Base-by-base conservation (phyloP, 2,113 vertebrate genomes). In the Phylloscopus trochilus region DNA sequence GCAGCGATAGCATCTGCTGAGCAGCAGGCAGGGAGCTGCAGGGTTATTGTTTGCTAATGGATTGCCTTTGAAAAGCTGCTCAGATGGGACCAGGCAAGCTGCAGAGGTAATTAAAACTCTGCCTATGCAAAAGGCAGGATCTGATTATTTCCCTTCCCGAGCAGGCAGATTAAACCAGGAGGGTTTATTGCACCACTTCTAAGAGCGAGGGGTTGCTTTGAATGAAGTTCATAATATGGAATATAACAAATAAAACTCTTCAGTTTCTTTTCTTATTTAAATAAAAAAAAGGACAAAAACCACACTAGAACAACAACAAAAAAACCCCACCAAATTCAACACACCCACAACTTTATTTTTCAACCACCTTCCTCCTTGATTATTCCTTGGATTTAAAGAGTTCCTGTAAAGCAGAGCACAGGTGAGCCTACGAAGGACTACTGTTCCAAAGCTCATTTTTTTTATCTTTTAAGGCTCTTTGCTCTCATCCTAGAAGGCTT, bases 61-160 rank as follows among this genome's bases (percentile, higher is more conserved):
- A 97, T 97, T 94, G 95, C 94, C 95, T 96, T 76, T 94, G 97
- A 96, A 94, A 97, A 85, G 92, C 95, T 90, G 95, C 93, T 97
- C 96, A 55, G 64, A 58, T 92, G 96, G 97, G 97, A 96, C 90
- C 75, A 19, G 89, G 63, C n/a, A 1, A 87, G 93, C 94, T 97
- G 87, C 96, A 95, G 91, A 97, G 95, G 96, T 97, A 97, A 97
- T 97, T 97, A 97, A 97, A 97, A 97, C 92, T 97, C 92, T 90
- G 94, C 52, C 95, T 92, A 89, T 96, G 94, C 96, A 97, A 91
- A 93, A 97, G 77, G 89, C 93, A 96, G 63, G 90, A 97, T 96
- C 97, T 97, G 97, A 97, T 97, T 95, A 92, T 91, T 95, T 95
- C 86, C 83, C 53, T 88, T 92, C 90, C 89, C 7, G 16, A 96